Base-by-base conservation (phyloP, 2,888 invertebrate genomes). In the Pollenia angustigena region DNA sequence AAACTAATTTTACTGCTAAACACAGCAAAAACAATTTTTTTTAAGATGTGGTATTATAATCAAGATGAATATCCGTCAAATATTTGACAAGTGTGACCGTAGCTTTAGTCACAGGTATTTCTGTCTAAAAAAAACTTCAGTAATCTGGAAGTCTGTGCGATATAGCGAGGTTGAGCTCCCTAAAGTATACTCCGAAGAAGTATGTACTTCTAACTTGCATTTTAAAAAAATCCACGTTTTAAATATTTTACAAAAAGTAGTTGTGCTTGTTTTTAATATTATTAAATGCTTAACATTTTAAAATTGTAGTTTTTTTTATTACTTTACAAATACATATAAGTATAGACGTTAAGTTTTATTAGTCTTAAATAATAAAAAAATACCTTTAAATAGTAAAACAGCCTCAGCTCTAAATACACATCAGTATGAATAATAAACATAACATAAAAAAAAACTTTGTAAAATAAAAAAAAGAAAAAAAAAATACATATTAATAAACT, bases 401-500 rank as follows among this genome's bases (percentile, higher is more conserved):
- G 86, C 83, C 83, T 86, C 80, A 76, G 50, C 62, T 80, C 46
- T 40, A 54, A 86, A 83, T 82, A 82, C 69, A 56, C 16, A 68
- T 23, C 23, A 40, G 69, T 40, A 66, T 71, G n/a, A 74, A 71
- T 16, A 74, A 50, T 64, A 72, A 18, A 40, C 11, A 58, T 32
- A 23, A 54, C 42, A 56, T 8, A 50, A 56, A 69, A 60, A n/a
- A 46, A 71, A 23, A 23, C 2, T 23, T 23, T 23, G 23, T 23
- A 1, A 79, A 76, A 54, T n/a, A 18, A 42, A 50, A 16, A n/a
- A 50, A 42, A 42, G 32, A 69, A 46, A 52, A 32, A 32, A 32
- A 9, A 50, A 10, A 40, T 62, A 23, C 23, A 23, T 23, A 1
- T n/a, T 62, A 8, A 4, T 16, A 42, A 6, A 72, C 18, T 23